Percentiles rank a stretch among this genome's conserved stretches.
These are phyloP conservation scores for Epinotia nisella DNA, from an alignment of 2,888 invertebrate species.

Conservation along the genomic window DNA sequence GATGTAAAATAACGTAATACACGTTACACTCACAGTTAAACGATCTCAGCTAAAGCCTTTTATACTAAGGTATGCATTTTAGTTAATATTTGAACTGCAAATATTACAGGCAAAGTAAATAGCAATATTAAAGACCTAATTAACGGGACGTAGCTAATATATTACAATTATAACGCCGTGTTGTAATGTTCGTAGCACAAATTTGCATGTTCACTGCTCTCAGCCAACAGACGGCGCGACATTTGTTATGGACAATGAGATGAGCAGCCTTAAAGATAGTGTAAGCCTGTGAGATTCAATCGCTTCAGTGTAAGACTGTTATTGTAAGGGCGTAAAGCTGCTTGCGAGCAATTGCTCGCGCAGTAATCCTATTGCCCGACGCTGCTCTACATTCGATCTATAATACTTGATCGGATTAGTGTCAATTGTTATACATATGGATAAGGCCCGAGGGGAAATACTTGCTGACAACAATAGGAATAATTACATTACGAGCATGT, in stretches of 20 bases:
- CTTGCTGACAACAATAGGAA: slow-evolving; percentile 27
- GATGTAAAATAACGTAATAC: not conserved
- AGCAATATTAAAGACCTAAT: not conserved
- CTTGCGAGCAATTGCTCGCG: slow-evolving; percentile 58
- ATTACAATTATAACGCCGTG: not conserved
- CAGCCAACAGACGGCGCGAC: not conserved
- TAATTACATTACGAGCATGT: slow-evolving; percentile 31
- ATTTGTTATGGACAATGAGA: slow-evolving; percentile 29
- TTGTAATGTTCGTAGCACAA: not conserved
- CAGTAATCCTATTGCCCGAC: slow-evolving; percentile 71
- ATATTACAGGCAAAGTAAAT: not conserved
- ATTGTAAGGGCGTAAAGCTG: slow-evolving; percentile 57
- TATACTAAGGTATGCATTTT: not conserved
- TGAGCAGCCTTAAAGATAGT: slow-evolving; percentile 29
- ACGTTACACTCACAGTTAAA: not conserved
- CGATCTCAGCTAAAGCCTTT: not conserved
- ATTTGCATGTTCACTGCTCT: slow-evolving; percentile 10
- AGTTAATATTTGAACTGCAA: not conserved
- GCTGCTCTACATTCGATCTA: slow-evolving; percentile 62
- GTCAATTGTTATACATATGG: slow-evolving; percentile 49
- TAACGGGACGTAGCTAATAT: not conserved
- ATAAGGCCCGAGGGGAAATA: slow-evolving; percentile 16
- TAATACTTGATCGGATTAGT: slow-evolving; percentile 68
- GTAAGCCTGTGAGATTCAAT: slow-evolving; percentile 40
- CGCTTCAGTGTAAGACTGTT: slow-evolving; percentile 47